Percentiles rank a stretch among this genome's conserved stretches.
phyloP scores from a whole-genome alignment of 2,113 vertebrate species.

The Hippocampus guttulatus region DNA sequence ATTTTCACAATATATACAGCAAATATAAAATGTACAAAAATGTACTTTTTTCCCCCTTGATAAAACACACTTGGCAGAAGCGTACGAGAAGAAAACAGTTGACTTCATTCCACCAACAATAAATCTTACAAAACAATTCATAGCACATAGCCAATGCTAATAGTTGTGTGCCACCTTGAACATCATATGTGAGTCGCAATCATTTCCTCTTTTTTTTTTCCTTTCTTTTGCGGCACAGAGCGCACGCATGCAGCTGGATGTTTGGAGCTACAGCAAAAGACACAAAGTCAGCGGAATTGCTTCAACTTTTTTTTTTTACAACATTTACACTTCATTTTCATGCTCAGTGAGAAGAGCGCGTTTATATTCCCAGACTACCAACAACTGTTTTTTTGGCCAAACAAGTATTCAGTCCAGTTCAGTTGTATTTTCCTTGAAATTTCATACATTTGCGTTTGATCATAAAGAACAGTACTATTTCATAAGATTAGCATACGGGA shows the following conservation, averaged over 20 bases:
- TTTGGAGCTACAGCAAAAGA: not conserved
- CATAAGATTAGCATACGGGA: not conserved
- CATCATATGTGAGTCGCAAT: not conserved
- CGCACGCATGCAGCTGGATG: not conserved
- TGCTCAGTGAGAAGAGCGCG: not conserved
- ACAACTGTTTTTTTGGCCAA: not conserved
- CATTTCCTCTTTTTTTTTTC: not conserved
- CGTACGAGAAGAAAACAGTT: not conserved
- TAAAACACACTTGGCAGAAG: not conserved
- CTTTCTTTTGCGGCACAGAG: not conserved
- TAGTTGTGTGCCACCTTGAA: not conserved
- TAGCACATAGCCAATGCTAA: not conserved
- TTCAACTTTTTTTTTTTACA: not conserved
- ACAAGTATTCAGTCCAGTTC: not conserved
- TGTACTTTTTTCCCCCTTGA: not conserved
- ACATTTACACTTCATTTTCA: not conserved
- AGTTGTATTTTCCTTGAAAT: no score
- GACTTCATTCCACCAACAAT: not conserved
- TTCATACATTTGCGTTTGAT: no score
- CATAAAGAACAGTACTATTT: not conserved
- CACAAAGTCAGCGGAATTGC: not conserved
- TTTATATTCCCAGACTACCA: not conserved
- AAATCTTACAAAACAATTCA: not conserved
- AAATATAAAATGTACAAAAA: not conserved
- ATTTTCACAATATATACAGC: no score